phyloP scores from a whole-genome alignment of 2,797 vertebrate species.

The Pseudochirops corinnae region DNA sequence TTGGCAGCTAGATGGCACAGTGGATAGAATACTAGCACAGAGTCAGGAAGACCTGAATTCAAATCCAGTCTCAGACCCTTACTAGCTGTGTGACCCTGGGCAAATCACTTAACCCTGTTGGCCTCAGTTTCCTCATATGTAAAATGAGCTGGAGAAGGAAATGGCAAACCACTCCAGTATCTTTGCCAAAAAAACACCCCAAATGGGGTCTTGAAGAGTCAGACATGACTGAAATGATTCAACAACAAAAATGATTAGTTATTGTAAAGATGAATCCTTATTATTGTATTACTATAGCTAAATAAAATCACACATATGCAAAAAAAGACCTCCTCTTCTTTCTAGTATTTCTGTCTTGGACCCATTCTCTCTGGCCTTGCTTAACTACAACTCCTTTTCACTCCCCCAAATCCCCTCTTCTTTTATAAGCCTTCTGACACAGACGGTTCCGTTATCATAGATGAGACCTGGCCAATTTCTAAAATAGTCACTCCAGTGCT shows the following conservation, averaged over 20 bases:
- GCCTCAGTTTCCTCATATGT: not conserved
- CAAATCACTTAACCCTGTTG: not conserved
- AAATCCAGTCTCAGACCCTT: not conserved
- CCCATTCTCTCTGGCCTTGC: not conserved
- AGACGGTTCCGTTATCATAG: not conserved
- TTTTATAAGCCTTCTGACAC: not conserved
- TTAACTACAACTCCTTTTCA: not conserved
- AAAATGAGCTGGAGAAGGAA: not conserved
- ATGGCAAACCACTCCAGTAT: not conserved
- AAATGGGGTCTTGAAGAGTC: not conserved
- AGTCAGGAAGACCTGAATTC: not conserved
- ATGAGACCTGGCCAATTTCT: not conserved
- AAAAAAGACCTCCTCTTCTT: not conserved
- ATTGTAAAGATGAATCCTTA: not conserved
- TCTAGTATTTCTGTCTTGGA: not conserved
- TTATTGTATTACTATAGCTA: not conserved
- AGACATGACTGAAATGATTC: not conserved
- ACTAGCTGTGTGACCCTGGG: not conserved
- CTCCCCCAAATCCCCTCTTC: not conserved
- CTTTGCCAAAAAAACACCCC: not conserved
- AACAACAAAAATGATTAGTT: not conserved
- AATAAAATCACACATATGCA: not conserved
- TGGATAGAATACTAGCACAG: not conserved
- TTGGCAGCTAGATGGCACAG: not conserved
- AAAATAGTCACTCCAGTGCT: not conserved